phyloP scores from a whole-genome alignment of 2,888 invertebrate genomes.

The Flabesymbios commensalis region DNA sequence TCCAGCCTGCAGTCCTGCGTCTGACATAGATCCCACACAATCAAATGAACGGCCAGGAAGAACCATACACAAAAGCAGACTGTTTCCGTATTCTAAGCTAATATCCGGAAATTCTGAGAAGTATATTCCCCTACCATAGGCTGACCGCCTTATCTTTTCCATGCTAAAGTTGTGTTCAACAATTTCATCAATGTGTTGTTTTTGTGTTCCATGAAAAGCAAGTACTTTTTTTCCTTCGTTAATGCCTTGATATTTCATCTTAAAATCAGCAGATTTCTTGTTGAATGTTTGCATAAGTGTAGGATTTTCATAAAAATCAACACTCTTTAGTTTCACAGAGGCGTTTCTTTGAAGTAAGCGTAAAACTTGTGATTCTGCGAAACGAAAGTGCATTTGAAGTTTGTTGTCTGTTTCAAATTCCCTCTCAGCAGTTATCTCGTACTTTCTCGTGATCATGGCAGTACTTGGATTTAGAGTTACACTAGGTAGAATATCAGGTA shows the following conservation, averaged over 20 bases:
- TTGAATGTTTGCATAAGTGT: slow-evolving; percentile 12
- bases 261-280: slow-evolving; percentile 1
- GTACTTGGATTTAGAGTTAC: neutral
- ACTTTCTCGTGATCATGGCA: too few species aligned
- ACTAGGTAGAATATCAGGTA: too few species aligned
- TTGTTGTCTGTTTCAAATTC: slow-evolving; percentile 1
- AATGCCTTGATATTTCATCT: neutral
- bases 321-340: neutral
- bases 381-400: slow-evolving; percentile 17
- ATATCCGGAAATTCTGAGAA: slow-evolving; percentile 21
- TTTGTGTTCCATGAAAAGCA: slow-evolving; percentile 29
- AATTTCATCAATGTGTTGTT: slow-evolving; percentile 16
- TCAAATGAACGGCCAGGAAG: slow-evolving; percentile 18
- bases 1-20: slow-evolving; percentile 2
- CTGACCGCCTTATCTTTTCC: neutral
- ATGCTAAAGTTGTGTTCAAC: slow-evolving; percentile 21
- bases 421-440: slow-evolving; percentile 3
- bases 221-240: slow-evolving; percentile 5
- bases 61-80: slow-evolving; percentile 19
- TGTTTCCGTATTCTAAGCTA: slow-evolving; percentile 12
- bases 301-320: slow-evolving; percentile 23
- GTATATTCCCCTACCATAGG: slow-evolving; percentile 21
- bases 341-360: slow-evolving; percentile 1
- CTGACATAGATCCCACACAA: neutral
- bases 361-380: slow-evolving; percentile 27